Conservation (phyloP, 2,113 vertebrate genomes). For the Chrysochloris asiatica region DNA sequence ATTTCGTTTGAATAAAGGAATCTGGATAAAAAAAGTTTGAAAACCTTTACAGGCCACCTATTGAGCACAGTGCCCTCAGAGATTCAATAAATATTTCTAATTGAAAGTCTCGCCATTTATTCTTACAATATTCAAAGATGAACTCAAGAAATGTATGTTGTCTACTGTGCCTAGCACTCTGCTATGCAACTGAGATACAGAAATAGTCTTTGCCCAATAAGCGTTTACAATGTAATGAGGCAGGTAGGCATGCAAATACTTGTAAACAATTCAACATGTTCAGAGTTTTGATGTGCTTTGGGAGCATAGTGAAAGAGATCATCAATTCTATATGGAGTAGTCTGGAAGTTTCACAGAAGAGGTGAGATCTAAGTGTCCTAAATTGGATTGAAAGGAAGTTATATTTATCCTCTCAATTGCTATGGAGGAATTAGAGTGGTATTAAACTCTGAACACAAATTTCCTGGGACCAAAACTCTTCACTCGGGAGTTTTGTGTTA, state of each 20-base stretch:
- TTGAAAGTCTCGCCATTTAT: slow-evolving; percentile 28
- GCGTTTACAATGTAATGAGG: neutral
- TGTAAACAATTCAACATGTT: neutral
- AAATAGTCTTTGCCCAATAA: neutral
- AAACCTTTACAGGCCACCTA: neutral
- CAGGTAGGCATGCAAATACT: neutral
- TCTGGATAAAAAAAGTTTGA: neutral
- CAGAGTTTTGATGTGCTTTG: neutral
- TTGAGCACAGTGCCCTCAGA: neutral
- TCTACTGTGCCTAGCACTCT: neutral
- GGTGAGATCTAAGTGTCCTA: neutral
- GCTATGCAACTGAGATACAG: neutral
- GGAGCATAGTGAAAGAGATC: neutral
- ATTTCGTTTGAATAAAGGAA: neutral
- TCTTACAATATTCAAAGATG: slow-evolving; percentile 1
- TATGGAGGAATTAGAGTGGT: slow-evolving; percentile 23
- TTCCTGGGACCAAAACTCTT: slow-evolving; percentile 8
- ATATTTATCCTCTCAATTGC: neutral
- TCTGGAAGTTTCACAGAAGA: neutral
- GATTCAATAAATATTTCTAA: too few relatives aligned
- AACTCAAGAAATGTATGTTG: slow-evolving; percentile 14
- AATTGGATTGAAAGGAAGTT: neutral
- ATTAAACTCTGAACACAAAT: neutral
- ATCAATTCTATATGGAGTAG: neutral
- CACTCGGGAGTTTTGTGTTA: too few relatives aligned